A percentile compares a stretch with the other conserved stretches of the same genome.
Evolutionary conservation across 2,113 vertebrate genomes (phyloP).

Genomic region (Dromaius novaehollandiae): DNA sequence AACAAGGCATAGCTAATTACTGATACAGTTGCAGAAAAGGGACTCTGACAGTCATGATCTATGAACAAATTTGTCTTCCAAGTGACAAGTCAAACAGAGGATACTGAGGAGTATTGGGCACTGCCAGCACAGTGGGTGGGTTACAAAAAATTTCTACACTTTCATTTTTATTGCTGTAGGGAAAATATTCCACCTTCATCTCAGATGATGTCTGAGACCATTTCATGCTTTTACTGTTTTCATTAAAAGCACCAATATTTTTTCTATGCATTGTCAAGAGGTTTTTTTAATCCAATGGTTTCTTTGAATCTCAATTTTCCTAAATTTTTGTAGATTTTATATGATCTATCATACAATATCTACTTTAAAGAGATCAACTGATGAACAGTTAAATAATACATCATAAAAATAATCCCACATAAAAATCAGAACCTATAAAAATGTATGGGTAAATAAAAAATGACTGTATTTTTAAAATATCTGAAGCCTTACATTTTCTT

Average conservation of each 20-base stretch:
- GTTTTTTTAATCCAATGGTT: neutral
- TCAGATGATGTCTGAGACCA: neutral
- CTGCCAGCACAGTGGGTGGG: neutral
- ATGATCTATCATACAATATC: neutral
- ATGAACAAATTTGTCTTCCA: slow-evolving; percentile 74
- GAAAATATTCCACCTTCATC: slow-evolving; percentile 8
- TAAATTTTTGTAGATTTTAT: neutral
- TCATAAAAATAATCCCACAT: neutral
- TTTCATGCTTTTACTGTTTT: neutral
- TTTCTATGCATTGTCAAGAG: neutral
- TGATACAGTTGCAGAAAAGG: slow-evolving; percentile 61
- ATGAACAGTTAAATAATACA: neutral
- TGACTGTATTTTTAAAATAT: neutral
- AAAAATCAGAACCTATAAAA: neutral
- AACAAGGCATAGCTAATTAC: slow-evolving; percentile 78
- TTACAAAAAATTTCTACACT: neutral
- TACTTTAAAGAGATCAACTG: neutral
- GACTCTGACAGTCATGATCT: slow-evolving; percentile 67
- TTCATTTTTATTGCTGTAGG: slow-evolving; percentile 6
- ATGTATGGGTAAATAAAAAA: neutral
- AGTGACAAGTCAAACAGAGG: slow-evolving; percentile 71
- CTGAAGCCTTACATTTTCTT: neutral
- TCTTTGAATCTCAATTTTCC: neutral
- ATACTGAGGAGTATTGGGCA: slow-evolving; percentile 23
- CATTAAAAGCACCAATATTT: neutral